Percentiles rank a stretch among this genome's conserved stretches.
Evolutionary conservation across 2,113 vertebrate genomes (phyloP).

Genomic region (Lipotes vexillifer): DNA sequence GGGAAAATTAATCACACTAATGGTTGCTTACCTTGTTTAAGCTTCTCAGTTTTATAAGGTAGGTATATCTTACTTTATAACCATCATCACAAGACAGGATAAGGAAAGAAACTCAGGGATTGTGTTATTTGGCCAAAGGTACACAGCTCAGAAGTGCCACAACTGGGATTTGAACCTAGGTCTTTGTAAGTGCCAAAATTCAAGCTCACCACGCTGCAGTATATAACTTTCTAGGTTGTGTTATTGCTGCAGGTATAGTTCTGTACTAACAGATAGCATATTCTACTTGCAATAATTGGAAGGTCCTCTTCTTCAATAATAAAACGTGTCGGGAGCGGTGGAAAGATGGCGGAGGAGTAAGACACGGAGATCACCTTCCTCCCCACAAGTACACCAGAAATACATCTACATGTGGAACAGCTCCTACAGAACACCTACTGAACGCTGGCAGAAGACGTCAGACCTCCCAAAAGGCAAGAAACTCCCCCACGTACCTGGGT

Average conservation of each 20-base stretch:
- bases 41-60: background rate
- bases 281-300: background rate
- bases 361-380: no score
- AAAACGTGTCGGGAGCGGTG: no score
- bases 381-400: no score
- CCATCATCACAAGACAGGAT: background rate
- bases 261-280: background rate
- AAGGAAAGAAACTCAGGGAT: background rate
- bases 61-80: background rate
- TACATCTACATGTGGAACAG: no score
- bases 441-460: no score
- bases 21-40: background rate
- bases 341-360: no score
- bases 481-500: no score
- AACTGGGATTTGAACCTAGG: background rate
- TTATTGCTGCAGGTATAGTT: background rate
- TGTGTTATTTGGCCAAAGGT: background rate
- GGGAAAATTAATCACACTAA: background rate
- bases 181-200: background rate
- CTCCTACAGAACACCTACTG: no score
- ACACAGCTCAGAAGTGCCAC: background rate
- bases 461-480: no score
- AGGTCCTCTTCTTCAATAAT: background rate
- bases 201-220: background rate
- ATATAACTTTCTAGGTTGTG: background rate